A percentile compares a stretch with the other conserved stretches of the same genome.
Evolutionary conservation across 2,888 invertebrate genomes (phyloP).

Genomic region (Philonicus albiceps): DNA sequence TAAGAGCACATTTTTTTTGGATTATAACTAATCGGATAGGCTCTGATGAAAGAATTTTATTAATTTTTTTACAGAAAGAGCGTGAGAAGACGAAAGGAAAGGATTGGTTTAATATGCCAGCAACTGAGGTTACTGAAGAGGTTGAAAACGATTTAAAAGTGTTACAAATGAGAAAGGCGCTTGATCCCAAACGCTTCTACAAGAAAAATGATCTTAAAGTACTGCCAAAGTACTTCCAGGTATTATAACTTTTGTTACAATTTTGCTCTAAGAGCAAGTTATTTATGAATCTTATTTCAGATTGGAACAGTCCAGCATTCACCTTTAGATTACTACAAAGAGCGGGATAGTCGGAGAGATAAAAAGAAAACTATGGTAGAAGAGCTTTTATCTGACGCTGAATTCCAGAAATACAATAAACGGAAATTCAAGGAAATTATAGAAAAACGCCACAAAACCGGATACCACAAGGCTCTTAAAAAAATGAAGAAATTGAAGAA

Average conservation of each 20-base stretch:
- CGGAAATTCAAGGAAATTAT: slow-evolving; percentile 81
- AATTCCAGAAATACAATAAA: slow-evolving; percentile 82
- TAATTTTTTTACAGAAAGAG: slow-evolving; percentile 68
- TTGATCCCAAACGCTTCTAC: slow-evolving; percentile 94
- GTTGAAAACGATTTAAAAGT: slow-evolving; percentile 86
- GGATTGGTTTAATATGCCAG: slow-evolving; percentile 89
- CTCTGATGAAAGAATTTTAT: not conserved
- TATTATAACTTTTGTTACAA: slow-evolving; percentile 57
- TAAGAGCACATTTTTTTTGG: not conserved
- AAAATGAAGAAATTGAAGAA: slow-evolving; percentile 70
- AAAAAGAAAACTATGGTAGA: slow-evolving; percentile 91
- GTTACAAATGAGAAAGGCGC: slow-evolving; percentile 88
- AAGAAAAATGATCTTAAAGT: slow-evolving; percentile 88
- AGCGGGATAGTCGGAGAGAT: slow-evolving; percentile 83
- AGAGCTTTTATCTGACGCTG: slow-evolving; percentile 88
- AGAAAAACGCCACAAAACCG: slow-evolving; percentile 73
- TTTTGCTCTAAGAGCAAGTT: not conserved
- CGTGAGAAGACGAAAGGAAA: slow-evolving; percentile 82
- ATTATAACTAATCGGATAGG: not conserved
- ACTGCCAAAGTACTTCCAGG: slow-evolving; percentile 93
- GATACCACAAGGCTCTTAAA: slow-evolving; percentile 77
- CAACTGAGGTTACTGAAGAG: slow-evolving; percentile 89
- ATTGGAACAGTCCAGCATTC: slow-evolving; percentile 84
- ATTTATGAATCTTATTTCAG: slow-evolving; percentile 58
- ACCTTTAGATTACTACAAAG: slow-evolving; percentile 85